Conservation (phyloP, 2,113 vertebrate genomes). For the Anas platyrhynchos region DNA sequence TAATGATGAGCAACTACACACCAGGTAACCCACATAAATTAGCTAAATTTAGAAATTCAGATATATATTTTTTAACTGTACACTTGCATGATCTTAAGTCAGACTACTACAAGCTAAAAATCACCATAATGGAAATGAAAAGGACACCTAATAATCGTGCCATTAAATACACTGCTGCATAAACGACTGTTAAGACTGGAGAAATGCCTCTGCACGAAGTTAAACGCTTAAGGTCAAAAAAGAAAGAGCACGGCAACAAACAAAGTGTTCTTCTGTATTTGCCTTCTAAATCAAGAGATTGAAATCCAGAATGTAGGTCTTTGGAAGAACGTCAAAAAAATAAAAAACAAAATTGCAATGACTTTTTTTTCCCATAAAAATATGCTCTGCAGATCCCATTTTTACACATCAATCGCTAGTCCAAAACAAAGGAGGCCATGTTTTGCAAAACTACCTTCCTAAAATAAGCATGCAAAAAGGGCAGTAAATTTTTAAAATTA, state of each 20-base stretch:
- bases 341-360: neutral
- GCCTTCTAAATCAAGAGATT: neutral
- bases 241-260: neutral
- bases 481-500: slow-evolving; percentile 27
- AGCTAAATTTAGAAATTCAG: neutral
- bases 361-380: neutral
- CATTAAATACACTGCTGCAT: neutral
- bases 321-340: neutral
- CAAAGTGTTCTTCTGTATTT: neutral
- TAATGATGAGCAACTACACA: neutral
- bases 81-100: neutral
- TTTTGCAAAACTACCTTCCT: neutral
- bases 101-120: neutral
- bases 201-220: neutral
- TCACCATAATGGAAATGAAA: neutral
- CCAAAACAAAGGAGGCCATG: neutral
- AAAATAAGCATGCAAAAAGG: slow-evolving; percentile 46
- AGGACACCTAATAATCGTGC: neutral
- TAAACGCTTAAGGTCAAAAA: neutral
- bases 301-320: neutral
- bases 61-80: neutral
- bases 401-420: neutral
- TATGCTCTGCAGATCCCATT: neutral
- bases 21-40: neutral
- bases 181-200: neutral